Evolutionary conservation across 2,797 vertebrate genomes (phyloP), one percentile per base, ranked within the genome.

Genomic region (Fratercula arctica): DNA sequence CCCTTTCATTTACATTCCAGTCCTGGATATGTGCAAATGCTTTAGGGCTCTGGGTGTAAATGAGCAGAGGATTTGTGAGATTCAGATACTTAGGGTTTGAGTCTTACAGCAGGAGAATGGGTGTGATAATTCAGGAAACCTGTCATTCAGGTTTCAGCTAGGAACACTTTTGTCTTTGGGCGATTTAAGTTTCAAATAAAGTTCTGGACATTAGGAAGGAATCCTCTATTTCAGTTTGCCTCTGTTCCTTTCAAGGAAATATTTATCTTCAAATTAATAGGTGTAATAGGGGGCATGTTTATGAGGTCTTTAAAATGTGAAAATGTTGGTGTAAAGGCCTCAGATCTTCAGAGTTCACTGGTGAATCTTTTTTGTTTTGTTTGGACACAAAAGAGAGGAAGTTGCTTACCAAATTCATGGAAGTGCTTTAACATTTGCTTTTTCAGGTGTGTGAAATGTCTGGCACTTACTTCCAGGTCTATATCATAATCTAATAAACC

Each of bases 401-500:
- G 63, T 73, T 91, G 37, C 60, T 92, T 81, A 68, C 16, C 37
- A 76, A 74, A 96, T 96, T 89, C 69, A 94, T 88, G 57, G 73
- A 85, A 93, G 23, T 3, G 16, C 88, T 96, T 95, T 68, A 90
- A 83, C 31, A 45, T 68, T 94, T 93, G 60, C 54, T 94, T 89
- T 95, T 96, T 92, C 89, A 91, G 70, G 50, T 77, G 37, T 94
- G 41, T 93, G 95, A 95, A 95, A 59, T 70, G 87, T 72, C 63
- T 95, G 78, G 76, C 35, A 57, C 69, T 95, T 79, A 80, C 24
- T 93, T 81, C 59, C 63, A 85, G 90, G 74, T 85, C 91, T 95
- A 53, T 79, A 90, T 84, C 64, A 92, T 94, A 96, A 95, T 95
- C 89, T 92, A 95, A 95, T 96, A 96, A 97, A 89, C 68, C 84